These are phyloP conservation scores for Syngnathus acus DNA, from an alignment of 2,797 vertebrate species.

Conservation along the genomic window DNA sequence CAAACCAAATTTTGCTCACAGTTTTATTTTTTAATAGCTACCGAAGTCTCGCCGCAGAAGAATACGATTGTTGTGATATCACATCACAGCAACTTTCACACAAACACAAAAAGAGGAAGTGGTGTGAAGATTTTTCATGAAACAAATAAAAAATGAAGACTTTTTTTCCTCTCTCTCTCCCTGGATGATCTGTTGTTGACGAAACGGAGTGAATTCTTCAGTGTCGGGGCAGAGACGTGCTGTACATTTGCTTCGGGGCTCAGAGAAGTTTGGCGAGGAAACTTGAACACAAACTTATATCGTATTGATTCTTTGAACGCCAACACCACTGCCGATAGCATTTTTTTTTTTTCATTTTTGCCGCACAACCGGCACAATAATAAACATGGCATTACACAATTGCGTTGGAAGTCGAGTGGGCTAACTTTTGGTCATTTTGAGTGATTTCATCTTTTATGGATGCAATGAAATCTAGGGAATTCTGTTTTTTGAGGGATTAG, in stretches of 20 bases:
- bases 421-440: too few relatives aligned
- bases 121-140: not conserved
- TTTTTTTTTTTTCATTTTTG: not conserved
- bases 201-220: slow-evolving; percentile 7
- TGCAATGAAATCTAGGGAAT: too few relatives aligned
- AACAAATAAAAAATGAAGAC: not conserved
- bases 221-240: slow-evolving; percentile 6
- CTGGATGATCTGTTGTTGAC: slow-evolving; percentile 1
- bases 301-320: not conserved
- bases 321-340: not conserved
- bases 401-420: too few relatives aligned
- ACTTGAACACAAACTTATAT: slow-evolving; percentile 6
- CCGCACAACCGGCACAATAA: not conserved
- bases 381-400: not conserved
- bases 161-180: not conserved
- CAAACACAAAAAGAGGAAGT: not conserved
- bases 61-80: not conserved
- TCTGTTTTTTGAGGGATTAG: too few relatives aligned
- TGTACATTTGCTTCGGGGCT: slow-evolving; percentile 34
- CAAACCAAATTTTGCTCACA: not conserved
- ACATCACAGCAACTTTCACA: not conserved
- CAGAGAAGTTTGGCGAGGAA: not conserved
- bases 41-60: not conserved
- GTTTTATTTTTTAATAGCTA: not conserved
- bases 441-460: too few relatives aligned